Conservation (phyloP, 2,113 vertebrate genomes). For the Philantomba maxwellii region DNA sequence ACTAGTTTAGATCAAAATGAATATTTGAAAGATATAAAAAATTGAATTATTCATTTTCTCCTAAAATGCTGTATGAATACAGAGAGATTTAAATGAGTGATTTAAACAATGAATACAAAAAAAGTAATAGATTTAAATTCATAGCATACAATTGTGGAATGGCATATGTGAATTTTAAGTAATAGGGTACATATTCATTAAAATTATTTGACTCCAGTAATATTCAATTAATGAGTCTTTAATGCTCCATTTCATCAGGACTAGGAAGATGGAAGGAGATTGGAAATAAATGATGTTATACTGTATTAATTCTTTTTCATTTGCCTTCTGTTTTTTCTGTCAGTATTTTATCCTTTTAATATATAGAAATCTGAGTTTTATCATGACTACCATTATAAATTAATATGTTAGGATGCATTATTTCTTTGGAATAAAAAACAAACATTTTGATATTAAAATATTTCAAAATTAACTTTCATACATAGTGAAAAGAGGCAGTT, state of each 20-base stretch:
- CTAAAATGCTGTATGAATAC: not conserved
- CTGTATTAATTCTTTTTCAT: not conserved
- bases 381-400: not conserved
- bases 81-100: not conserved
- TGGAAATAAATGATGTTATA: not conserved
- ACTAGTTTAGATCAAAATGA: not conserved
- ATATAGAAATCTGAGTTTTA: not conserved
- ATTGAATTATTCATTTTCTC: not conserved
- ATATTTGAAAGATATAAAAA: constrained; percentile 5
- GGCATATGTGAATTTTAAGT: not conserved
- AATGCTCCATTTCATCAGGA: not conserved
- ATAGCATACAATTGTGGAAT: not conserved
- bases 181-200: not conserved
- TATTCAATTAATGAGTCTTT: not conserved
- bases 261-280: not conserved
- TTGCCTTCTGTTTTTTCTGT: not conserved
- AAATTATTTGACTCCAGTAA: not conserved
- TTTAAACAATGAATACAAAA: not conserved
- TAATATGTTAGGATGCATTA: not conserved
- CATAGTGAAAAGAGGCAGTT: not conserved
- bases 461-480: not conserved
- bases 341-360: not conserved
- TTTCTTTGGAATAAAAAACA: not conserved
- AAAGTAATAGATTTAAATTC: not conserved
- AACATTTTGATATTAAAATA: not conserved